These are phyloP conservation scores for Apamea sordens DNA, from an alignment of 2,888 invertebrate species.

Conservation along the genomic window DNA sequence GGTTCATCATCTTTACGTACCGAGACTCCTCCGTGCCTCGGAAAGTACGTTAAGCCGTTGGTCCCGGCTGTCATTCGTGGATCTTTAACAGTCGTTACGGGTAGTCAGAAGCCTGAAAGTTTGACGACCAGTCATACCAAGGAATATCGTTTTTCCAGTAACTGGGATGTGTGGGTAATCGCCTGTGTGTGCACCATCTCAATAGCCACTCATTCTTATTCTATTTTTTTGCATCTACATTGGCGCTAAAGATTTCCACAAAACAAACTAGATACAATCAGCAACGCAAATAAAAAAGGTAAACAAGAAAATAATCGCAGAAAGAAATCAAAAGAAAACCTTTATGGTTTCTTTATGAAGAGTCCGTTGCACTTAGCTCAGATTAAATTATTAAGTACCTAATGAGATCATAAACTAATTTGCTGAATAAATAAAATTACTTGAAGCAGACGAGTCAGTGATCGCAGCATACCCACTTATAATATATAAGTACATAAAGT, in stretches of 20 bases:
- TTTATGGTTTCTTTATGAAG: neutral
- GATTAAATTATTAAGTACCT: slow-evolving; percentile 35
- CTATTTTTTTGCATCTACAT: too few species aligned
- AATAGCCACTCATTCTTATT: too few species aligned
- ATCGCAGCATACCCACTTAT: neutral
- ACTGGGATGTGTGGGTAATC: too few species aligned
- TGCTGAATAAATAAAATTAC: slow-evolving; percentile 26
- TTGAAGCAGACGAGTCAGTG: slow-evolving; percentile 2
- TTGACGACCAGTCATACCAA: too few species aligned
- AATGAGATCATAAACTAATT: slow-evolving; percentile 29
- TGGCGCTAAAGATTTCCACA: neutral
- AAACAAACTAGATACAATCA: neutral
- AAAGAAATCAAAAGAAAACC: slow-evolving; percentile 2
- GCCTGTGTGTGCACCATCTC: too few species aligned
- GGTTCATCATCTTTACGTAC: too few species aligned
- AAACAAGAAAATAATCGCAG: neutral
- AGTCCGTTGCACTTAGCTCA: slow-evolving; percentile 15
- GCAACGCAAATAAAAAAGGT: neutral
- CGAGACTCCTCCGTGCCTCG: too few species aligned
- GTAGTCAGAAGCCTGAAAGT: too few species aligned
- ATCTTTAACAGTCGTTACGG: too few species aligned
- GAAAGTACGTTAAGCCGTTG: too few species aligned
- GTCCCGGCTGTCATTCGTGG: too few species aligned
- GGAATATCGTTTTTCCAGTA: too few species aligned
- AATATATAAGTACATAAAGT: neutral